Evolutionary conservation across 2,888 invertebrate genomes (phyloP), one percentile per base, ranked within the genome.

Genomic region (Parnassius smintheus): DNA sequence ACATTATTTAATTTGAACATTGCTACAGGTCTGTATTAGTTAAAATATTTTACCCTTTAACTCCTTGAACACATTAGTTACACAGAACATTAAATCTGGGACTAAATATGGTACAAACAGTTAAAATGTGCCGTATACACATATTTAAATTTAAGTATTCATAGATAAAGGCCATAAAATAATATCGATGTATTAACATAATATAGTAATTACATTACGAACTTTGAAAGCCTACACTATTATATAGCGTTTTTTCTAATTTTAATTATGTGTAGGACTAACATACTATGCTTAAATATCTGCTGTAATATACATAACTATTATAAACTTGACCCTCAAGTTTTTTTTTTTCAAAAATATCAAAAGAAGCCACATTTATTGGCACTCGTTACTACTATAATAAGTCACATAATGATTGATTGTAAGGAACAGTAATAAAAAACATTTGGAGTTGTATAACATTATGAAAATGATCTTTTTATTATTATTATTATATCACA

Each of bases 291-390:
- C 3, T n/a, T n/a, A 46, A 46, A n/a, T 46, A 46, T 12, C 46
- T 46, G n/a, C 46, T 12, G 10, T 12, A 46, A 7, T n/a, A 7
- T n/a, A 46, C 7, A 35, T 46, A 46, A 1, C 12, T 44, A 45
- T 11, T 2, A 45, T 46, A n/a, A 46, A n/a, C 46, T 46, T 46
- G 46, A n/a, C 46, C 45, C 45, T 46, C 9, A 61, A 54, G 68
- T 69, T 73, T 66, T 51, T 48, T 35, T 56, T 50, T 35, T 35
- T 25, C 25, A 25, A 60, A 49, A 55, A 51, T 64, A 72, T 71
- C 66, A 41, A 56, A 60, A 77, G 66, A 81, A 81, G 86, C 85
- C 83, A 83, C 73, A 77, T 78, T 8, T 50, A 58, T 86, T 86
- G 86, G 86, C 86, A 86, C 85, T 76, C 71, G 70, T 76, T 77